Conservation (phyloP, 2,888 invertebrate species). For the Auanema freiburgensis region DNA sequence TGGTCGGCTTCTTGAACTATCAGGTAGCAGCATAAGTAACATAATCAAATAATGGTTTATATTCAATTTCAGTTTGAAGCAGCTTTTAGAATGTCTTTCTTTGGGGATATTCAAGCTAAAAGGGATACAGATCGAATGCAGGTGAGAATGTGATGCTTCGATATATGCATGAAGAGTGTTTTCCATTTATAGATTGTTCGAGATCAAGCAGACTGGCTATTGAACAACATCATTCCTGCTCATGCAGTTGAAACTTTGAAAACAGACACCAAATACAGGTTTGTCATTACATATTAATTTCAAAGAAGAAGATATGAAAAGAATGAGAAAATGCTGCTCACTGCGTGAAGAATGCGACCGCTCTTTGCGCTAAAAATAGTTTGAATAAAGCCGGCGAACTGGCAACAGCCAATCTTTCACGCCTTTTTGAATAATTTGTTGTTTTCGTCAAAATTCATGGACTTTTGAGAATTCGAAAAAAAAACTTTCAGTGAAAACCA, state of each 20-base stretch:
- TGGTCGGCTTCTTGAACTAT: constrained; percentile 89
- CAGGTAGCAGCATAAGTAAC: constrained; percentile 68
- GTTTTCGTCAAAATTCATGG: too few relatives aligned
- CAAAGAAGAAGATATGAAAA: too few relatives aligned
- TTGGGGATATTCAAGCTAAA: constrained; percentile 86
- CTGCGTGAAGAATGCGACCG: too few relatives aligned
- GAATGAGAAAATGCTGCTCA: too few relatives aligned
- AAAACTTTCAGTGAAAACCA: constrained; percentile 33
- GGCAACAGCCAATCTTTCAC: too few relatives aligned
- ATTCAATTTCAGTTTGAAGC: constrained; percentile 76
- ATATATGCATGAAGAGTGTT: too few relatives aligned
- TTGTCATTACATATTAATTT: constrained; percentile 80
- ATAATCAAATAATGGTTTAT: background rate
- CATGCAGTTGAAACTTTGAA: constrained; percentile 91
- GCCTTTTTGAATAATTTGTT: too few relatives aligned
- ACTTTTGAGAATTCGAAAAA: too few relatives aligned
- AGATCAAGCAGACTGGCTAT: constrained; percentile 91
- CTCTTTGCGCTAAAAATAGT: too few relatives aligned
- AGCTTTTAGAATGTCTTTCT: constrained; percentile 87
- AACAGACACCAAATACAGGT: constrained; percentile 81
- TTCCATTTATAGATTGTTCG: constrained; percentile 70
- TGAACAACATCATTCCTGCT: constrained; percentile 93
- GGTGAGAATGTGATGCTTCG: constrained; percentile 67
- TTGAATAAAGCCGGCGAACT: too few relatives aligned
- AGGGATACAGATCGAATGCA: constrained; percentile 85